Evolutionary conservation across 2,797 vertebrate genomes (phyloP).

Genomic region (Columba guinea): DNA sequence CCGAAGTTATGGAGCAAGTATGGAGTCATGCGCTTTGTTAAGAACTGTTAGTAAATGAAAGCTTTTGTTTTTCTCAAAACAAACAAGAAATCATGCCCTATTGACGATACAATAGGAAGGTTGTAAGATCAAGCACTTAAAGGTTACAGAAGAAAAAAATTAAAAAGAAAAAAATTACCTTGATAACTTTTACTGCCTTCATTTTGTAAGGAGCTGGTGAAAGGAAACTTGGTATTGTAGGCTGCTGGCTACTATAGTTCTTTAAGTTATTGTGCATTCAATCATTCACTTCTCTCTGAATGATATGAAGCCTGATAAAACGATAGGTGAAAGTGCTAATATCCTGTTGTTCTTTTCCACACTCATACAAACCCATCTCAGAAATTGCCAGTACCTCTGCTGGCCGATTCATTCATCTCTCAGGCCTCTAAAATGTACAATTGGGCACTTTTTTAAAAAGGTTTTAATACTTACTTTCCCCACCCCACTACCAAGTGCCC

Average conservation of each 20-base stretch:
- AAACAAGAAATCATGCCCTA: not conserved
- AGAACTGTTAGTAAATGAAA: not conserved
- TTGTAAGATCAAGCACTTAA: not conserved
- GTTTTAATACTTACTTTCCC: not conserved
- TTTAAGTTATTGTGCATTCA: not conserved
- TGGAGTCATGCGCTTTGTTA: not conserved
- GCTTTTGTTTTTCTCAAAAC: not conserved
- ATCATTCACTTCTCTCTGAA: not conserved
- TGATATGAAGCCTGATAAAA: not conserved
- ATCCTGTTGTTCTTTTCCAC: not conserved
- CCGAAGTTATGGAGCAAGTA: not conserved
- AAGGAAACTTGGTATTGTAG: not conserved
- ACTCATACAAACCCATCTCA: not conserved
- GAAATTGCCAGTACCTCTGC: not conserved
- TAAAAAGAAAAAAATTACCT: no score
- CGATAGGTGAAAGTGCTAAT: not conserved
- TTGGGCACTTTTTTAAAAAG: not conserved
- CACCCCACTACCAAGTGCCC: no score
- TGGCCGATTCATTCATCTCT: not conserved
- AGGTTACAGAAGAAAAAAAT: not conserved
- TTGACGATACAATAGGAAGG: not conserved
- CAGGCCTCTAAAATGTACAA: not conserved
- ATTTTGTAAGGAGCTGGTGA: not conserved
- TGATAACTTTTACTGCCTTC: not conserved
- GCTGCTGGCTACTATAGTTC: not conserved